These are phyloP conservation scores for Carollia perspicillata DNA, from an alignment of 2,113 vertebrate genomes.

Conservation along the genomic window DNA sequence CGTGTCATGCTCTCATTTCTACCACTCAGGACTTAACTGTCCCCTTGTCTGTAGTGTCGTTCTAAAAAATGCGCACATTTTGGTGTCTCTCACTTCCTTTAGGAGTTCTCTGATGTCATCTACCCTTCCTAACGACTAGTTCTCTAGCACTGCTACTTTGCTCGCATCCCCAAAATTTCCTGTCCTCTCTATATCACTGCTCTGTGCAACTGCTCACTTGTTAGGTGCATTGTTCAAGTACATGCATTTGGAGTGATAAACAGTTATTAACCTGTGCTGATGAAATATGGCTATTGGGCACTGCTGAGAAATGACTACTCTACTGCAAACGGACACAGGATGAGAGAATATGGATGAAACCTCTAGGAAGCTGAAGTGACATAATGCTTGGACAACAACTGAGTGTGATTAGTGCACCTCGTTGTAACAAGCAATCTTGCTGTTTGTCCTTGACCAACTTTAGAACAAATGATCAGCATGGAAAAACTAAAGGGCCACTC, in stretches of 20 bases:
- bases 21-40: neutral
- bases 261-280: neutral
- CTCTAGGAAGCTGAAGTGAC: neutral
- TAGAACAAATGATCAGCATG: neutral
- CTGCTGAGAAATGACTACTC: neutral
- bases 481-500: neutral
- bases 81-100: neutral
- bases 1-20: neutral
- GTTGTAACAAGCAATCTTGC: neutral
- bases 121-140: neutral
- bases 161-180: neutral
- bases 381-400: neutral
- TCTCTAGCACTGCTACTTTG: neutral
- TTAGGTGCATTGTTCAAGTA: neutral
- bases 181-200: neutral
- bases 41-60: neutral
- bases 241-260: neutral
- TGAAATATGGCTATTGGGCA: neutral
- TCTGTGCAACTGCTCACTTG: neutral
- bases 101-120: neutral
- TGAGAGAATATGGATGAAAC: neutral
- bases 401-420: neutral
- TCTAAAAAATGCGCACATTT: neutral
- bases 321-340: neutral
- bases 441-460: slow-evolving; percentile 6